Evolutionary conservation across 2,797 vertebrate species (phyloP), one percentile per base, ranked within the genome.

Genomic region (Hipposideros larvatus): DNA sequence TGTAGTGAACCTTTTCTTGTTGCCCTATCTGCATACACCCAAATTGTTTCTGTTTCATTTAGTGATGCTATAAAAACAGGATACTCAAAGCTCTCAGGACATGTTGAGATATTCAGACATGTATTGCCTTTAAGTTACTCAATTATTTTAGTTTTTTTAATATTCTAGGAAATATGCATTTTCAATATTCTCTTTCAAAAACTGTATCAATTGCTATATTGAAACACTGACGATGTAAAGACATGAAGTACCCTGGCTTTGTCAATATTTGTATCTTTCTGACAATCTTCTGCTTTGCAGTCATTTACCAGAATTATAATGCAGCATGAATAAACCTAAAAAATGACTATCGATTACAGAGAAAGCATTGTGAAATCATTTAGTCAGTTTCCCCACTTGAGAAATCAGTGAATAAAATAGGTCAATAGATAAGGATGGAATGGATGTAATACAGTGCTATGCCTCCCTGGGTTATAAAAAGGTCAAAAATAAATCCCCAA

Each of bases 241-340:
- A 93, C 96, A 97, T 95, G 97, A 98, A 85, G 98, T 97, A 97
- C 96, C 89, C 96, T 95, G 71, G 79, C 92, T 97, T 96, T 6
- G 11, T 96, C 95, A 97, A 97, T 96, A 98, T 95, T 97, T 97
- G 79, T 89, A 97, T 90, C 93, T 96, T 97, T 96, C 96, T 96
- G 91, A 97, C 90, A 96, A 94, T 97, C 94, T 96, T 97, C 91
- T 96, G 87, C 94, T 97, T 53, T 59, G 91, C 78, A 91, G 90
- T 93, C 31, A 4, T 98, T 98, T 98, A 97, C 96, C 96, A 98
- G 95, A 98, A 98, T 98, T 97, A 97, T 95, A 98, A 98, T 90
- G 87, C 97, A 98, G 87, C 96, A 93, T 94, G 98, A 98, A 98
- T 98, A 98, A 98, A 98, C 96, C 97, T 97, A 94, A 98, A 98